Evolutionary conservation across 2,888 invertebrate genomes (phyloP).

Genomic region (Polymixis lichenea): DNA sequence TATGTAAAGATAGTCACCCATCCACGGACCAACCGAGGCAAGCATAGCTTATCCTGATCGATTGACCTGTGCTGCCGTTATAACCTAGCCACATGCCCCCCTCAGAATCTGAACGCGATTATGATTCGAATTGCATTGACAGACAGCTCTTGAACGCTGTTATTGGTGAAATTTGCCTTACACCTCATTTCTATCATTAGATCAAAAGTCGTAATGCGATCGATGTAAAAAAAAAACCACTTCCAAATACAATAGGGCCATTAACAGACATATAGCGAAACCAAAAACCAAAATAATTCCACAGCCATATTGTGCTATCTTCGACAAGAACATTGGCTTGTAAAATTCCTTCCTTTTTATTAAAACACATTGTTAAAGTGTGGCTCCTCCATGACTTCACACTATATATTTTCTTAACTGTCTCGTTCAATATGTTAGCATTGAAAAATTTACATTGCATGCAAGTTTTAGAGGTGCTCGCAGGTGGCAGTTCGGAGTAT

Average conservation of each 20-base stretch:
- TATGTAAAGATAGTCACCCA: too few relatives aligned
- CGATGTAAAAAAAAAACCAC: too few relatives aligned
- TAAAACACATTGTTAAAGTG: conserved; percentile 42
- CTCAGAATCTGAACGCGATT: too few relatives aligned
- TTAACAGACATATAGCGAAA: too few relatives aligned
- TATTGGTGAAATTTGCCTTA: neutral
- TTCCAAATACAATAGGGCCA: too few relatives aligned
- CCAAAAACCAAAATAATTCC: neutral
- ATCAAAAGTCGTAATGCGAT: too few relatives aligned
- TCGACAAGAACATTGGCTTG: conserved; percentile 15
- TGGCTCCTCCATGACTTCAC: conserved; percentile 40
- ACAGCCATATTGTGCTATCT: neutral
- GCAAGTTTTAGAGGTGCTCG: conserved; percentile 47
- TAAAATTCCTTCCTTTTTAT: conserved; percentile 22
- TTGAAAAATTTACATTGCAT: conserved; percentile 61
- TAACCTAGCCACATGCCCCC: too few relatives aligned
- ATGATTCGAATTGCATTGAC: neutral
- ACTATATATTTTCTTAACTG: conserved; percentile 60
- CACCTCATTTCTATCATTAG: neutral
- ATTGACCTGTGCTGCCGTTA: too few relatives aligned
- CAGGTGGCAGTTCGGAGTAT: conserved; percentile 36
- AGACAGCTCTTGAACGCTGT: neutral
- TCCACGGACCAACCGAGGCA: too few relatives aligned
- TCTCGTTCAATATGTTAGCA: conserved; percentile 62
- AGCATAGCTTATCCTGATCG: too few relatives aligned